A percentile compares a stretch with the other conserved stretches of the same genome.
phyloP scores from a whole-genome alignment of 2,888 invertebrate species.

The Leptopilina syphax region DNA sequence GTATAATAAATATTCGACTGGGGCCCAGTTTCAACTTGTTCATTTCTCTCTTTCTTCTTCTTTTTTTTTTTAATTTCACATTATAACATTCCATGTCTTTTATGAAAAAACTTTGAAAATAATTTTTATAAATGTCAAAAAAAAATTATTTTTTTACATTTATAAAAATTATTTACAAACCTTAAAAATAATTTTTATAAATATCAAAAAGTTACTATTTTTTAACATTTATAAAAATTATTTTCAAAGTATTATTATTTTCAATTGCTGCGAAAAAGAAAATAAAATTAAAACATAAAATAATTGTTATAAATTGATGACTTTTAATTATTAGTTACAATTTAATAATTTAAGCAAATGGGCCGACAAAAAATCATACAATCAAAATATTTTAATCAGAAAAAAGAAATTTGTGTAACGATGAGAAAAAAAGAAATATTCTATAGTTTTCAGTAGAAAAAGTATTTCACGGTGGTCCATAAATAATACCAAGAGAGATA shows the following conservation, averaged over 20 bases:
- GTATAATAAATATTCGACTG: slow-evolving; percentile 55
- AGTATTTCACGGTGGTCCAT: slow-evolving; percentile 28
- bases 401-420: not conserved
- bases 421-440: not conserved
- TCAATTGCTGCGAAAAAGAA: no score
- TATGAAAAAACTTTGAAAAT: not conserved
- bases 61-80: slow-evolving; percentile 20
- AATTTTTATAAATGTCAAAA: not conserved
- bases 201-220: no score
- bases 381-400: no score
- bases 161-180: no score
- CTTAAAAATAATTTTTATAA: no score
- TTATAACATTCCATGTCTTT: not conserved
- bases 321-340: not conserved
- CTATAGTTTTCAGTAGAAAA: slow-evolving; percentile 18
- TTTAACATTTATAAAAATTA: no score
- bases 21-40: slow-evolving; percentile 51
- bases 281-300: no score
- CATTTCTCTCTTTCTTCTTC: slow-evolving; percentile 38
- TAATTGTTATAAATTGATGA: no score
- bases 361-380: no score
- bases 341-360: no score
- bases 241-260: no score
- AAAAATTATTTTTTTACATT: no score
- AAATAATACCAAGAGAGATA: not conserved